Evolutionary conservation across 2,888 invertebrate genomes (phyloP), one percentile per base, ranked within the genome.

Genomic region (Exocentrus adspersus): DNA sequence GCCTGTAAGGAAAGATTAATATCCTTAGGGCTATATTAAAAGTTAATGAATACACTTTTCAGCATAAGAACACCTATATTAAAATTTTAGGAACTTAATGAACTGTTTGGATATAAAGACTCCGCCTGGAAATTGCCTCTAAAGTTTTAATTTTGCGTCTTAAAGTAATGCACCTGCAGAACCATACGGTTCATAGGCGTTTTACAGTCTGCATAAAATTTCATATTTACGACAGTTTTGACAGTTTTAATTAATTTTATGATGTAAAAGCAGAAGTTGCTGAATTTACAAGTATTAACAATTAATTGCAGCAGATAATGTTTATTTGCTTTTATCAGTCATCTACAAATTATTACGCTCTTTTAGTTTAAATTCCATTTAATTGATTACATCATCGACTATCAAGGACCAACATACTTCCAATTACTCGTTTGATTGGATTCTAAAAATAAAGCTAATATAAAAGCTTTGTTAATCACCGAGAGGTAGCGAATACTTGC

Each of bases 1-100:
- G 66, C 60, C 51, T 14, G 62, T 10, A 65, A 66, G 61, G 64
- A 67, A 73, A 75, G 75, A 75, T 77, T 77, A 77, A 77, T 77
- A 73, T 77, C 76, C 62, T 74, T 68, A 67, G 70, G 69, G 74
- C 72, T 75, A 67, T 74, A 75, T 75, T 75, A 74, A 74, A 76
- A 76, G 66, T 75, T 76, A 76, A 76, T 76, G 75, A 76, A 68
- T 68, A 68, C 67, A 61, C 66, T 67, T n/a, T n/a, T 45, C 68
- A 66, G 64, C 65, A 66, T 67, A 68, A 73, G 73, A 68, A 69
- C 72, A 70, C 70, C 69, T 74, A 73, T 76, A 75, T 76, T 76
- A 75, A 74, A 74, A 73, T 75, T 76, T 74, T 60, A 66, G 50
- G n/a, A 50, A 63, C 62, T 64, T 75, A 76, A 76, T 76, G 70